phyloP scores from a whole-genome alignment of 2,113 vertebrate genomes.

The Morone saxatilis region DNA sequence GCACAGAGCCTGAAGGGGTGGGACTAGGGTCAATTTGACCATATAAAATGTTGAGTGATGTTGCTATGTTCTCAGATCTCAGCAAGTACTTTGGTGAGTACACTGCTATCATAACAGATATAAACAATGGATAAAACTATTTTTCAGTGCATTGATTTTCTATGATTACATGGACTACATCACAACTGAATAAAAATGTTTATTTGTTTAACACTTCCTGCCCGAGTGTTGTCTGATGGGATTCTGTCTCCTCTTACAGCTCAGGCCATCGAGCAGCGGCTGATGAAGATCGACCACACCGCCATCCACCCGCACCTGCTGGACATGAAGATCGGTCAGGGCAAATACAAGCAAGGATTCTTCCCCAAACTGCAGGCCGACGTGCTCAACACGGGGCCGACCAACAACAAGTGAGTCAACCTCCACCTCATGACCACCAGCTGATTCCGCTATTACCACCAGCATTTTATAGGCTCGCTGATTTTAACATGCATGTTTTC shows the following conservation, averaged over 20 bases:
- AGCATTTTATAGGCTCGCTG: background rate
- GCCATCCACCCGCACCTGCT: constrained; percentile 94
- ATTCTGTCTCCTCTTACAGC: constrained; percentile 80
- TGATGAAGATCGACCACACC: constrained; percentile 94
- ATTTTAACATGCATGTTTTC: background rate
- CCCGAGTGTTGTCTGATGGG: background rate
- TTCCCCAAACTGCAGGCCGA: constrained; percentile 93
- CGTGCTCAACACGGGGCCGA: constrained; percentile 89
- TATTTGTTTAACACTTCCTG: background rate
- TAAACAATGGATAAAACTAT: too few species aligned
- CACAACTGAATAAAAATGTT: background rate
- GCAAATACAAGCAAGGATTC: constrained; percentile 93
- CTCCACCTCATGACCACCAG: background rate
- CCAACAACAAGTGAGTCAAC: constrained; percentile 91
- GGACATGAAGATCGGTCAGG: constrained; percentile 97
- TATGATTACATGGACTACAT: background rate
- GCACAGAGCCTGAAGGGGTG: too few species aligned
- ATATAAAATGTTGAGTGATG: background rate
- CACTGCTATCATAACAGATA: background rate
- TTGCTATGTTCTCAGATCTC: background rate
- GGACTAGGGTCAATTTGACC: too few species aligned
- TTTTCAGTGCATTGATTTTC: background rate
- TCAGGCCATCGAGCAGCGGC: constrained; percentile 91
- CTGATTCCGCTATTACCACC: background rate
- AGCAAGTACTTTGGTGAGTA: background rate